Base-by-base conservation (phyloP, 2,888 invertebrate genomes). In the Drosophila multiciliata region DNA sequence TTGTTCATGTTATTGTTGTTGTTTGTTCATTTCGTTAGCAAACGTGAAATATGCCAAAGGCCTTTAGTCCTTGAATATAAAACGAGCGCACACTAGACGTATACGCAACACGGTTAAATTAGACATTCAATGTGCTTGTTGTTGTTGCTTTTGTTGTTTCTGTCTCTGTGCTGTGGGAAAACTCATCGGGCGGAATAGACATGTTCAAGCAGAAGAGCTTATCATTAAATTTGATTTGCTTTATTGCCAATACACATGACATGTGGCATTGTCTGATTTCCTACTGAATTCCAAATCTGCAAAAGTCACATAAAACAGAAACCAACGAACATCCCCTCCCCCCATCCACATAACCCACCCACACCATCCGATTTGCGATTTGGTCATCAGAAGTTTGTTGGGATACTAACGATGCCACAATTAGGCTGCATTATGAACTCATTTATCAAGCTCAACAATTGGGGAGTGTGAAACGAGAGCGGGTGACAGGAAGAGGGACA, bases 191-290 rank as follows among this genome's bases (percentile, higher is more conserved):
- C 78, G 84, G 75, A 84, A 85, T 73, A 78, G 87, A 84, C 84
- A 87, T 82, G 83, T 73, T 76, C 72, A 64, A 78, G 78, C 75
- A 80, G 74, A 76, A 66, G 83, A 80, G 85, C 82, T 87, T 87
- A 87, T 87, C 87, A 87, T 87, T 87, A 87, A 80, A 86, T 86
- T 86, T 87, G 85, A 86, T 85, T 86, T 86, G 85, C 87, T 83
- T 83, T 80, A 78, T 72, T 78, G 80, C 64, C 75, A 70, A 80
- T 73, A 70, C 63, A 62, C 49, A 66, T 59, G 67, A 72, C 49
- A 65, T 9, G 38, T 29, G 53, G 12, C 68, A 49, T 66, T 61
- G 66, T 61, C 66, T 74, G 67, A 66, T 71, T 71, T 66, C 50
- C 26, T 29, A 29, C 9, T 29, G 42, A 62, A 59, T 57, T 67